A percentile compares a stretch with the other conserved stretches of the same genome.
Conservation (phyloP, 2,797 vertebrate genomes). For the Peromyscus aztecus region DNA sequence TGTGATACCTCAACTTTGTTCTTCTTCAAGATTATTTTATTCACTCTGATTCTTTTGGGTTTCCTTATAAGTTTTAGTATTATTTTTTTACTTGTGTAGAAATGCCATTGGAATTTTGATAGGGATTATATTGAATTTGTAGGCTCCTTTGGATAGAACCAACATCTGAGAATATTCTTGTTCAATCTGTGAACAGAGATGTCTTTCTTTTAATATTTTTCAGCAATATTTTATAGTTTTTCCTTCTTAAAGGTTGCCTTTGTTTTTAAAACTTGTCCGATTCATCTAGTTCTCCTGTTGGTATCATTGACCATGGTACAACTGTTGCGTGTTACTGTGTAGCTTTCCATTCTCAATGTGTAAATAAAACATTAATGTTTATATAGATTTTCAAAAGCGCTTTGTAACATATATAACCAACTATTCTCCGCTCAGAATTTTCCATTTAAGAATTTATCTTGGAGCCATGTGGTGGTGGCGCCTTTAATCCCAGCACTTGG, state of each 20-base stretch:
- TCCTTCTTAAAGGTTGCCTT: neutral
- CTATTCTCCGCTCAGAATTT: neutral
- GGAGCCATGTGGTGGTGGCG: neutral
- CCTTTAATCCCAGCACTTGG: neutral
- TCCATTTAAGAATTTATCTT: conserved; percentile 4
- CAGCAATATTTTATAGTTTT: conserved; percentile 1
- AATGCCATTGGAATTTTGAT: neutral
- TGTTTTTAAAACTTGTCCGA: neutral
- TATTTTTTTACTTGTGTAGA: neutral
- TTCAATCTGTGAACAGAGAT: neutral
- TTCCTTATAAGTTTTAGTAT: neutral
- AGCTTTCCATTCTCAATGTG: neutral
- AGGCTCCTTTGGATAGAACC: neutral
- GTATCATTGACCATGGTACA: neutral
- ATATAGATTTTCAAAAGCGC: neutral
- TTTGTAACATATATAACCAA: neutral
- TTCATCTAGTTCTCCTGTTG: neutral
- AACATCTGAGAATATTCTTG: neutral
- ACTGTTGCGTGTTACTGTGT: neutral
- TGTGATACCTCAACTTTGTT: neutral
- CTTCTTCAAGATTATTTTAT: neutral
- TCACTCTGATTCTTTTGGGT: neutral
- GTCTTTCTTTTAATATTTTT: conserved; percentile 41
- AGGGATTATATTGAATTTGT: neutral
- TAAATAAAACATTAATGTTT: neutral